phyloP scores from a whole-genome alignment of 2,113 vertebrate species.

The Sphaerodactylus townsendi region DNA sequence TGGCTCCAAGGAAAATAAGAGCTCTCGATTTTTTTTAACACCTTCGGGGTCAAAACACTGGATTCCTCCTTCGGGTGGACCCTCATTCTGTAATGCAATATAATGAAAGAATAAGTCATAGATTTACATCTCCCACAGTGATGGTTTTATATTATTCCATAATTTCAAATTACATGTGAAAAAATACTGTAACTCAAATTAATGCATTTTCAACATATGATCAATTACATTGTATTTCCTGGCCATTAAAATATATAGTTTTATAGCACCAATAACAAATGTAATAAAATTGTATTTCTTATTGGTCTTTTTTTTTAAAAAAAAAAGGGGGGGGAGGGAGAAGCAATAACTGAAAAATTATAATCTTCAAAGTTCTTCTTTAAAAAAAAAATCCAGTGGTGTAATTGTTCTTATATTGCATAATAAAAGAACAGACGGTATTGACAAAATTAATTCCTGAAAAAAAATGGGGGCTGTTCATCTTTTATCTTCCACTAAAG shows the following conservation, averaged over 20 bases:
- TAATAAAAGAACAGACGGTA: conserved; percentile 73
- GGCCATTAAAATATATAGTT: conserved; percentile 65
- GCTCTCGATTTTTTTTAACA: background rate
- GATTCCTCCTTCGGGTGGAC: background rate
- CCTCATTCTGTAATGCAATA: conserved; percentile 48
- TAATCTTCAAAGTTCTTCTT: conserved; percentile 63
- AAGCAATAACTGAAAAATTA: conserved; percentile 54
- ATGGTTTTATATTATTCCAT: conserved; percentile 63
- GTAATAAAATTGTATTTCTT: conserved; percentile 72
- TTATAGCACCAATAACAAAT: conserved; percentile 74
- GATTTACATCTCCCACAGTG: conserved; percentile 46
- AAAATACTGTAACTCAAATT: conserved; percentile 72
- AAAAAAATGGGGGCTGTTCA: conserved; percentile 40
- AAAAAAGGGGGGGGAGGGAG: conserved; percentile 33
- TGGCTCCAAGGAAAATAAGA: background rate
- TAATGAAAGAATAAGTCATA: conserved; percentile 61
- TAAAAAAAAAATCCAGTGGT: conserved; percentile 59
- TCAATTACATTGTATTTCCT: conserved; percentile 71
- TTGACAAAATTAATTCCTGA: conserved; percentile 70
- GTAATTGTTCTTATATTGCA: conserved; percentile 73
- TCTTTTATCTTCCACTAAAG: conserved; percentile 67
- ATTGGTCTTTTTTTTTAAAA: conserved; percentile 58
- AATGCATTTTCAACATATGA: conserved; percentile 70
- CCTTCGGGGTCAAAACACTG: conserved; percentile 17
- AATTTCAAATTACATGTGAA: conserved; percentile 73